Conservation (phyloP, 2,113 vertebrate species). For the Heloderma charlesbogerti region DNA sequence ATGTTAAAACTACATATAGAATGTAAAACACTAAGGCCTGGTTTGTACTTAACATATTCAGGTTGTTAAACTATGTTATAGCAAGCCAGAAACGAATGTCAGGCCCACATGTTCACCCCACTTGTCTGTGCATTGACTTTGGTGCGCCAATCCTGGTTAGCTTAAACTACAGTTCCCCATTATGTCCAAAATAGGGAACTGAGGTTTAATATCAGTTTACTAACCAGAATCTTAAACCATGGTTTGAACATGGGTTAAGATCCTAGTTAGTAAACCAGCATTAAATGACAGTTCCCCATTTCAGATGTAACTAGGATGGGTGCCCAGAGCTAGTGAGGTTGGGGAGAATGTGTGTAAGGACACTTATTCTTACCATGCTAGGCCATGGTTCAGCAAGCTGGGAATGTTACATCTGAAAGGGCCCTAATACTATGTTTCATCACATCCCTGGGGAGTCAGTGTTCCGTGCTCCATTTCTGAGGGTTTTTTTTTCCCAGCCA, state of each 20-base stretch:
- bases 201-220: neutral
- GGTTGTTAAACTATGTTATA: neutral
- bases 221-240: neutral
- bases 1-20: neutral
- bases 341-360: too few relatives aligned
- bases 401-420: too few relatives aligned
- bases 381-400: too few relatives aligned
- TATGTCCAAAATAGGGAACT: neutral
- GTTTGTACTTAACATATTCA: neutral
- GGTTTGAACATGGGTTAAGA: neutral
- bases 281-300: neutral
- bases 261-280: neutral
- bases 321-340: neutral
- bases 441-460: neutral
- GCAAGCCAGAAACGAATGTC: neutral
- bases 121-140: neutral
- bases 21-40: neutral
- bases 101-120: neutral
- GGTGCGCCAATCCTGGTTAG: neutral
- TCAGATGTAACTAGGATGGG: neutral
- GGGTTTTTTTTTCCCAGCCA: too few relatives aligned
- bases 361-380: too few relatives aligned
- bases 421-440: neutral
- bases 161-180: neutral
- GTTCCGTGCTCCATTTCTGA: neutral